Evolutionary conservation across 1,140 invertebrate species (phyloP).

Genomic region (Drosophila bocki): DNA sequence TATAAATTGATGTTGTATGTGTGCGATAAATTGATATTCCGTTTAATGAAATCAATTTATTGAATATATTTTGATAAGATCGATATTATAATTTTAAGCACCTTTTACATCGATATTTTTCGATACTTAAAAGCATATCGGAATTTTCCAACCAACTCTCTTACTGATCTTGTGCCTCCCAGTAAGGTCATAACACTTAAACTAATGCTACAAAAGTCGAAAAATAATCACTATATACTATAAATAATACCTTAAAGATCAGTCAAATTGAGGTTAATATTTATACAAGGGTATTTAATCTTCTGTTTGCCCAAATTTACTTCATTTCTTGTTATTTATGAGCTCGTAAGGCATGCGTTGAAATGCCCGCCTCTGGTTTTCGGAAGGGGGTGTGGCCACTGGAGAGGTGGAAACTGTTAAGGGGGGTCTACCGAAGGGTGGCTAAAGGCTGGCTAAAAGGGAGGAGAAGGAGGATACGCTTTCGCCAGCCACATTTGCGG

Average conservation of each 20-base stretch:
- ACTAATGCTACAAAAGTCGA: not conserved
- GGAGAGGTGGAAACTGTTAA: not conserved
- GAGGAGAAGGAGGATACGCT: slow-evolving; percentile 58
- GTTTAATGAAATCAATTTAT: not conserved
- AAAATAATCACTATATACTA: not conserved
- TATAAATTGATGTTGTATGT: not conserved
- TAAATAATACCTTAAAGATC: not conserved
- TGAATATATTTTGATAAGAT: no score
- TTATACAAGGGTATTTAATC: not conserved
- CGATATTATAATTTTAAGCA: no score
- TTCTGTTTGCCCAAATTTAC: not conserved
- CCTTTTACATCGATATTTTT: no score
- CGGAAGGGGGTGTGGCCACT: slow-evolving; percentile 3
- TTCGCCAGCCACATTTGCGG: slow-evolving; percentile 79
- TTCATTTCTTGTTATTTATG: slow-evolving; percentile 64
- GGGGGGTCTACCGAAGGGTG: slow-evolving; percentile 3
- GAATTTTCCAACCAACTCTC: no score
- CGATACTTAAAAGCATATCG: no score
- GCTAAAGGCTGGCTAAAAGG: slow-evolving; percentile 13
- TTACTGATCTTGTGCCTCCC: not conserved
- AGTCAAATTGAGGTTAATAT: rapidly evolving
- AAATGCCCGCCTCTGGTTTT: slow-evolving; percentile 41
- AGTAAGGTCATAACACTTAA: no score
- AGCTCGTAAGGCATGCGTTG: slow-evolving; percentile 75
- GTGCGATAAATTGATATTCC: not conserved